These are phyloP conservation scores for Ophioderma brevispina DNA, from an alignment of 35 echinoderm and acorn worm genomes.

Conservation along the genomic window DNA sequence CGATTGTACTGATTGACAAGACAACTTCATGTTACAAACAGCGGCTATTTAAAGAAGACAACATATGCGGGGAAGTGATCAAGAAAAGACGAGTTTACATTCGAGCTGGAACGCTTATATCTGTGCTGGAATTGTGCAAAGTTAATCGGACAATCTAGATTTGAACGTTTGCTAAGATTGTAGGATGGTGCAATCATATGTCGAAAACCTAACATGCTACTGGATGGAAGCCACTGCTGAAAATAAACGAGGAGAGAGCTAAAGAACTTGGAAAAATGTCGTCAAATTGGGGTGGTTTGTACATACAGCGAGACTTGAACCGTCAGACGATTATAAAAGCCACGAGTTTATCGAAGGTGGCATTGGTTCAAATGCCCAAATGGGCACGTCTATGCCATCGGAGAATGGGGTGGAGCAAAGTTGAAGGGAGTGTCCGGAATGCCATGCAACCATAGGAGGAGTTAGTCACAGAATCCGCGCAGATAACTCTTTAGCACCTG, in stretches of 20 bases:
- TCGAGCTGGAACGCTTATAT: neutral
- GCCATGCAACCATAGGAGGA: conserved; percentile 62
- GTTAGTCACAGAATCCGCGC: conserved; percentile 25
- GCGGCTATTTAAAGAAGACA: neutral
- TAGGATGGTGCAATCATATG: neutral
- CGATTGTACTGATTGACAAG: neutral
- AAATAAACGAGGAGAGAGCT: conserved; percentile 23
- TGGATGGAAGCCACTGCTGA: conserved; percentile 18
- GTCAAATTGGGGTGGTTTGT: neutral
- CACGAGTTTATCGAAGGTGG: conserved; percentile 41
- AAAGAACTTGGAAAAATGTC: conserved; percentile 29
- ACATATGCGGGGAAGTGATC: conserved; percentile 15
- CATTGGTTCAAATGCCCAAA: conserved; percentile 87
- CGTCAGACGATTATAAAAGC: conserved; percentile 62
- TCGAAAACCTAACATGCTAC: neutral
- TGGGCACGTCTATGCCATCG: conserved; percentile 78
- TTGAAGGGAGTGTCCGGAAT: conserved; percentile 56
- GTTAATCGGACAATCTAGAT: neutral
- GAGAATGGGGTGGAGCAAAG: conserved; percentile 83
- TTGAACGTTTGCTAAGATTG: neutral
- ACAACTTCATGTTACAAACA: neutral
- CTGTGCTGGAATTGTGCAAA: neutral
- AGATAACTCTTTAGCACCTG: conserved; percentile 59
- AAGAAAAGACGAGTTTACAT: conserved; percentile 16
- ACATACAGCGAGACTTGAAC: conserved; percentile 56